A percentile compares a stretch with the other conserved stretches of the same genome.
Evolutionary conservation across 2,797 vertebrate species (phyloP).

Genomic region (Macrochelys suwanniensis): DNA sequence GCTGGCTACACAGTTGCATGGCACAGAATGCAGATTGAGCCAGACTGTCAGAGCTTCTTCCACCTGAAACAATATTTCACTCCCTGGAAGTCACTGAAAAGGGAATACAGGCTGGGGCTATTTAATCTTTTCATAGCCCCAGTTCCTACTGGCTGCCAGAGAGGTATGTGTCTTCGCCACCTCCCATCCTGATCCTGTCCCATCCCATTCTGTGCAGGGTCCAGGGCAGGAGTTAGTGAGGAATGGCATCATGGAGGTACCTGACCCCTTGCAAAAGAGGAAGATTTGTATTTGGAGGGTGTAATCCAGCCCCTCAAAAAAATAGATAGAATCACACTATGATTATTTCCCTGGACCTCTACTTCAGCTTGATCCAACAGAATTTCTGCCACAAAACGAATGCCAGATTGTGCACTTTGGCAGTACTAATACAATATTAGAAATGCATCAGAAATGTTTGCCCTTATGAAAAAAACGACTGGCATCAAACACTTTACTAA

Average conservation of each 20-base stretch:
- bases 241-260: not conserved
- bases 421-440: not conserved
- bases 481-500: not conserved
- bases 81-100: not conserved
- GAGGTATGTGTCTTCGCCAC: not conserved
- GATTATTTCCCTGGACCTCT: not conserved
- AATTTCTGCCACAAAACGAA: not conserved
- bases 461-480: not conserved
- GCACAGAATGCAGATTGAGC: not conserved
- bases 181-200: not conserved
- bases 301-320: not conserved
- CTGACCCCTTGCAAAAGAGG: not conserved
- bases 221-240: not conserved
- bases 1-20: not conserved
- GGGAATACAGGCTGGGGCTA: not conserved
- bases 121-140: not conserved
- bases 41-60: not conserved
- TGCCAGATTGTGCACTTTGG: not conserved
- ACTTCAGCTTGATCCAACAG: not conserved
- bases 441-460: not conserved
- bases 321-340: not conserved
- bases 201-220: not conserved
- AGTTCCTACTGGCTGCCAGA: not conserved
- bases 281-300: not conserved
- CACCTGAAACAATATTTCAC: not conserved